Evolutionary conservation across 1,140 invertebrate genomes (phyloP).

Genomic region (Marisa cornuarietis): DNA sequence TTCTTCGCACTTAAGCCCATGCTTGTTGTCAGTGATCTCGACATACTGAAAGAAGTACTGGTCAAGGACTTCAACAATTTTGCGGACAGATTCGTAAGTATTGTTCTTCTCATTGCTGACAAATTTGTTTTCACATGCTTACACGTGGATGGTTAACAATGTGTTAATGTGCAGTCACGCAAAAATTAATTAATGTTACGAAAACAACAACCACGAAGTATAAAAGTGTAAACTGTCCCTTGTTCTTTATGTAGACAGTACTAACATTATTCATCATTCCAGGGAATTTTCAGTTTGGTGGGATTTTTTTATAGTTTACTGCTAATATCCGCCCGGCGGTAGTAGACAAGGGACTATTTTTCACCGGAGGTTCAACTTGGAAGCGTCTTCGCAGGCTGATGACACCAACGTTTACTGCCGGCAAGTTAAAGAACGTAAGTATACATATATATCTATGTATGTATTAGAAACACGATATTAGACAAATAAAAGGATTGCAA

Average conservation of each 20-base stretch:
- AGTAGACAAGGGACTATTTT: not conserved
- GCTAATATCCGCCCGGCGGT: not conserved
- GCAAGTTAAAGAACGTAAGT: conserved; percentile 6
- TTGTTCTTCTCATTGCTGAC: too few species aligned
- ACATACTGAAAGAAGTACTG: conserved; percentile 14
- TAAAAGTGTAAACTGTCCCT: too few species aligned
- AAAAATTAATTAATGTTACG: too few species aligned
- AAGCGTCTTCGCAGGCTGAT: not conserved
- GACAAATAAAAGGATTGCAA: not conserved
- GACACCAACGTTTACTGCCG: conserved; percentile 1
- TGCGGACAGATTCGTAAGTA: not conserved
- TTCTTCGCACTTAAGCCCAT: not conserved
- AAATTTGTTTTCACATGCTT: too few species aligned
- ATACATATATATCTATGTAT: not conserved
- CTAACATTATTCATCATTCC: too few species aligned
- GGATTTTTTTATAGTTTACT: not conserved
- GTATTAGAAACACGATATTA: not conserved
- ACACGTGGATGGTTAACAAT: too few species aligned
- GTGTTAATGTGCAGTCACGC: too few species aligned
- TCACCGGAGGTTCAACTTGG: not conserved
- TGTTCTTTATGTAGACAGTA: too few species aligned
- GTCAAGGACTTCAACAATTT: conserved; percentile 17
- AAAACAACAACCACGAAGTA: too few species aligned
- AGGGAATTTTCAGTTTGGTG: not conserved
- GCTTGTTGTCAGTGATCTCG: conserved; percentile 9